These are phyloP conservation scores for Acinonyx jubatus DNA, from an alignment of 2,113 vertebrate genomes.

Conservation along the genomic window DNA sequence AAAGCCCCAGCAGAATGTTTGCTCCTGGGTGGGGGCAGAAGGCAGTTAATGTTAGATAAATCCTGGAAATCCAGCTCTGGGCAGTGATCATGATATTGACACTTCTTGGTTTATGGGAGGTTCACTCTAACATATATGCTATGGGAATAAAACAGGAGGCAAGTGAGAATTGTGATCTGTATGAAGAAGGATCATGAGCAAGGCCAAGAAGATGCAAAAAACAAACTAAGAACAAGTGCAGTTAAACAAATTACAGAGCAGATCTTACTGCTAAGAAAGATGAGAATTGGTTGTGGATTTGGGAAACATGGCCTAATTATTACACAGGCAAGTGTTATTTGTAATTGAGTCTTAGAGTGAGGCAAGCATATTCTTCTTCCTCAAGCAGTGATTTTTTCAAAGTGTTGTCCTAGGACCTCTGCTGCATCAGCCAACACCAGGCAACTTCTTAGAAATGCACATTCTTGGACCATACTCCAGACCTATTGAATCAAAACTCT, in stretches of 20 bases:
- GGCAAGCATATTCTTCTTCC: background rate
- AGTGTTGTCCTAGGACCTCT: background rate
- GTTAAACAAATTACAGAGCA: constrained; percentile 18
- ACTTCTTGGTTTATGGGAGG: constrained; percentile 17
- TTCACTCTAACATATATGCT: background rate
- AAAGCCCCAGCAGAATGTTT: constrained; percentile 63
- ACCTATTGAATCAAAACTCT: constrained; percentile 24
- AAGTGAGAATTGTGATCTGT: background rate
- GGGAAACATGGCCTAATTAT: constrained; percentile 3
- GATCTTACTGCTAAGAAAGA: constrained; percentile 32
- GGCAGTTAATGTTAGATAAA: constrained; percentile 35
- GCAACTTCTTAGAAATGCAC: constrained; percentile 13
- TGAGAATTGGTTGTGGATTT: constrained; percentile 24
- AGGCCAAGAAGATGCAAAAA: constrained; percentile 13
- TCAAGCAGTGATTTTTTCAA: constrained; percentile 31
- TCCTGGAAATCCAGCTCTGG: constrained; percentile 34
- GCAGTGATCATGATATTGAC: background rate
- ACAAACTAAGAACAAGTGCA: constrained; percentile 18
- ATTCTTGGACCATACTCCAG: background rate
- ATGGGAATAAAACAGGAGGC: background rate
- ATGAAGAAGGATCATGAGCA: constrained; percentile 3
- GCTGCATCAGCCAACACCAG: background rate
- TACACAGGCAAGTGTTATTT: background rate
- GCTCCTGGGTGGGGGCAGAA: background rate
- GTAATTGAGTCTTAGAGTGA: background rate